Conservation (phyloP, 1,140 invertebrate species). For the Zaprionus tsacasi region DNA sequence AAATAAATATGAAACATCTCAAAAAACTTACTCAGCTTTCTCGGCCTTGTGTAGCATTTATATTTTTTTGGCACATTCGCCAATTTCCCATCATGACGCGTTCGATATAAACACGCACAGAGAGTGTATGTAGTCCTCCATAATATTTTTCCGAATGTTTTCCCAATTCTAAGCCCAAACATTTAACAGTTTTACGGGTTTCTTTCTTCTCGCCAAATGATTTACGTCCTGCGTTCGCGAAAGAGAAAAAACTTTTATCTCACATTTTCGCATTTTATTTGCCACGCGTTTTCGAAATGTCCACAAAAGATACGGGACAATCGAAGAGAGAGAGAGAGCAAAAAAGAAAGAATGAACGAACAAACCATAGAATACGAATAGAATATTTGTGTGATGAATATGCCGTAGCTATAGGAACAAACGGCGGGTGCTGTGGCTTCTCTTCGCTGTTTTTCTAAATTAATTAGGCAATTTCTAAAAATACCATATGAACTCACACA, state of each 20-base stretch:
- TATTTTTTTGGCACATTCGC: conserved; percentile 66
- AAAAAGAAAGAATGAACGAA: conserved; percentile 11
- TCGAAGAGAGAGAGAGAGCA: not conserved
- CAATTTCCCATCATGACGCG: conserved; percentile 46
- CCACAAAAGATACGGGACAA: conserved; percentile 41
- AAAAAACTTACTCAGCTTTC: conserved; percentile 11
- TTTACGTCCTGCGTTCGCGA: conserved; percentile 25
- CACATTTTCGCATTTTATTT: conserved; percentile 18
- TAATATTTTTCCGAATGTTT: conserved; percentile 41
- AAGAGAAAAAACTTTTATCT: conserved; percentile 11
- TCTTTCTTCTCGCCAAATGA: conserved; percentile 23
- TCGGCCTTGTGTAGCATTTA: conserved; percentile 55
- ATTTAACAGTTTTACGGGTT: conserved; percentile 24
- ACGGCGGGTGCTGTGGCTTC: conserved; percentile 32
- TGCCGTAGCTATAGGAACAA: conserved; percentile 51
- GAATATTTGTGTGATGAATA: conserved; percentile 64
- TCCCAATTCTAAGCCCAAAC: conserved; percentile 46
- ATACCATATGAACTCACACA: conserved; percentile 78
- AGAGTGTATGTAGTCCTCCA: conserved; percentile 2
- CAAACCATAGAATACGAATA: conserved; percentile 32
- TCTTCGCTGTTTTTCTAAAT: conserved; percentile 64
- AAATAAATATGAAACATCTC: conserved; percentile 42
- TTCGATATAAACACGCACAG: conserved; percentile 40
- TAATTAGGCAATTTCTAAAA: conserved; percentile 83
- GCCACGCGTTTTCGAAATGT: conserved; percentile 38